These are phyloP conservation scores for Scelioninae gen. 2 DNA, from an alignment of 2,888 invertebrate species.

Conservation along the genomic window DNA sequence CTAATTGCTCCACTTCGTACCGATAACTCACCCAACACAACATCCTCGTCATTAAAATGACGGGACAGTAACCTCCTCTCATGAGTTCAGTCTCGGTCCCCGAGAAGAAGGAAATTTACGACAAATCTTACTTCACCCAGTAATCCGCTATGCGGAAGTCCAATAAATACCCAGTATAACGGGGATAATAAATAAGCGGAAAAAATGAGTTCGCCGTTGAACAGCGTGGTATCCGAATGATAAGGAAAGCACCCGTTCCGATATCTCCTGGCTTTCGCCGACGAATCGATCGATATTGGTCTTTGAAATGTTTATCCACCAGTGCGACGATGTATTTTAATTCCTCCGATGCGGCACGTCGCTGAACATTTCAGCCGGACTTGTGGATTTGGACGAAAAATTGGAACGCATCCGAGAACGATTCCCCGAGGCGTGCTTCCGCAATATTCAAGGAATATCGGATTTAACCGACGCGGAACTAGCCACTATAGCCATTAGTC, in stretches of 20 bases:
- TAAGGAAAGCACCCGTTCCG: constrained; percentile 25
- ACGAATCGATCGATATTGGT: constrained; percentile 29
- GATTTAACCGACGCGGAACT: constrained; percentile 17
- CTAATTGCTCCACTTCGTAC: constrained; percentile 65
- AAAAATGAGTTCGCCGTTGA: constrained; percentile 41
- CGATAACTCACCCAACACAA: constrained; percentile 64
- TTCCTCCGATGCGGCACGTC: not conserved
- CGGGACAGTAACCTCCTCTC: constrained; percentile 49
- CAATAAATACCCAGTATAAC: constrained; percentile 53
- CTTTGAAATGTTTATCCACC: constrained; percentile 29
- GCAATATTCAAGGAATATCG: constrained; percentile 39
- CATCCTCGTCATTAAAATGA: constrained; percentile 54
- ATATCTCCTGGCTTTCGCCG: constrained; percentile 8
- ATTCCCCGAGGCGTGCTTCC: constrained; percentile 12
- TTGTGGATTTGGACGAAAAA: constrained; percentile 8
- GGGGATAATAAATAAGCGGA: constrained; percentile 58
- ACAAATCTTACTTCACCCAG: constrained; percentile 45
- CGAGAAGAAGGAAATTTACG: constrained; percentile 59
- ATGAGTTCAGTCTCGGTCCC: constrained; percentile 22
- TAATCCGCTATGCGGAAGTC: constrained; percentile 57
- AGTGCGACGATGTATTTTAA: constrained; percentile 11
- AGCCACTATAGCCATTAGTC: constrained; percentile 28
- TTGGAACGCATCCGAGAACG: constrained; percentile 8
- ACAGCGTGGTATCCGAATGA: constrained; percentile 23
- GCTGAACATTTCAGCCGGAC: constrained; percentile 1